Conservation (phyloP, 2,888 invertebrate species). For the Unio pictorum region DNA sequence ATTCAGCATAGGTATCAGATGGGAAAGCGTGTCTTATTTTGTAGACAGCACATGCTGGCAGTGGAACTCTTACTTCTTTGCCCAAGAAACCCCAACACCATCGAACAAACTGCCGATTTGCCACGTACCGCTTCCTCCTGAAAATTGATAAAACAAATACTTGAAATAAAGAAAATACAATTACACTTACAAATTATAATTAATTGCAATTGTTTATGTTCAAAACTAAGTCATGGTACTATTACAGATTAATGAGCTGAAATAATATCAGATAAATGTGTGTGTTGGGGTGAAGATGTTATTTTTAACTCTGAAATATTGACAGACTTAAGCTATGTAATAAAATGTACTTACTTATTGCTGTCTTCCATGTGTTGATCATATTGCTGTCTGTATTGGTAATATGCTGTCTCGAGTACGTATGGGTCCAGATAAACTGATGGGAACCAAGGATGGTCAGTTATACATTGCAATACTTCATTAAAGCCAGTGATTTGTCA, state of each 20-base stretch:
- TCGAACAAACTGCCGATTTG: conserved; percentile 3
- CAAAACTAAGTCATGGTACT: too few relatives aligned
- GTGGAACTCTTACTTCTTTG: conserved; percentile 2
- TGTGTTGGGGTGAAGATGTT: too few relatives aligned
- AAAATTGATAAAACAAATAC: background rate
- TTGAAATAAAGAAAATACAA: too few relatives aligned
- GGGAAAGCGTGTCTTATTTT: background rate
- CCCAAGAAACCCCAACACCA: conserved; percentile 8
- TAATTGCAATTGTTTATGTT: too few relatives aligned
- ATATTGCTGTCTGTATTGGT: conserved; percentile 6
- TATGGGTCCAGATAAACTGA: conserved; percentile 13
- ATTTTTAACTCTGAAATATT: too few relatives aligned
- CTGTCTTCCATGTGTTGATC: background rate
- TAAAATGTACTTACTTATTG: conserved; percentile 2
- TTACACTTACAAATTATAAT: too few relatives aligned
- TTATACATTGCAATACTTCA: conserved; percentile 3
- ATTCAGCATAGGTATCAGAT: too few relatives aligned
- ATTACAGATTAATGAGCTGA: too few relatives aligned
- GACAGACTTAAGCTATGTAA: too few relatives aligned
- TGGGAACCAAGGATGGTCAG: conserved; percentile 9
- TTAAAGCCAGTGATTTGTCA: background rate
- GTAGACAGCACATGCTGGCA: conserved; percentile 3
- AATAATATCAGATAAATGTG: too few relatives aligned
- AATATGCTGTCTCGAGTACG: conserved; percentile 16
- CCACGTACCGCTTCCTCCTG: background rate